Percentiles rank a stretch among this genome's conserved stretches.
Evolutionary conservation across 2,797 vertebrate species (phyloP).

Genomic region (Spinus olivaceus): DNA sequence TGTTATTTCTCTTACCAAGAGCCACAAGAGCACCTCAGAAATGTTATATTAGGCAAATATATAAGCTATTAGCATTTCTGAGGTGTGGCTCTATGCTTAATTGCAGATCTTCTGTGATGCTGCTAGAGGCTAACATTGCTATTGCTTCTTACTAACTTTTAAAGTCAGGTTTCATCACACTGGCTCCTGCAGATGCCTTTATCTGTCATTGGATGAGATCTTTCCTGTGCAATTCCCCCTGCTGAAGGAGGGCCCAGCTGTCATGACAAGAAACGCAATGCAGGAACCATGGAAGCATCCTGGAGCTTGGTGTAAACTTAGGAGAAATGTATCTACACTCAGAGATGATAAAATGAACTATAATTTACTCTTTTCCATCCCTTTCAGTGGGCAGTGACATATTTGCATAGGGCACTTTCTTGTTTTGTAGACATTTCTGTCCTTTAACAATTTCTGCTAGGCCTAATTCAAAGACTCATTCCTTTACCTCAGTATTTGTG

Average conservation of each 20-base stretch:
- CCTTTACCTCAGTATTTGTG: neutral
- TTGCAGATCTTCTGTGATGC: neutral
- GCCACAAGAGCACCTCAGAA: neutral
- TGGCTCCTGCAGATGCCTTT: neutral
- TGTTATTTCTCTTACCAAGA: neutral
- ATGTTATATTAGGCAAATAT: neutral
- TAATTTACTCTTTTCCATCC: neutral
- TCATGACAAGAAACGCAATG: fast-evolving
- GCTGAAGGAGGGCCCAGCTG: neutral
- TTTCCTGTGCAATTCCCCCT: neutral
- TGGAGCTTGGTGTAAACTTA: neutral
- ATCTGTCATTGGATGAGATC: neutral
- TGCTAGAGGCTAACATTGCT: neutral
- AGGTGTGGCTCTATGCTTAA: neutral
- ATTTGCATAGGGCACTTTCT: neutral
- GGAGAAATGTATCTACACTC: neutral
- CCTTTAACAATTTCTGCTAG: neutral
- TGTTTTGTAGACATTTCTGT: neutral
- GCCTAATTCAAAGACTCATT: neutral
- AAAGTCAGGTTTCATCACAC: neutral
- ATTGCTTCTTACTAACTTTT: neutral
- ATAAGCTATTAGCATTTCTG: neutral
- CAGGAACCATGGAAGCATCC: neutral
- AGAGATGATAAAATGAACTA: neutral
- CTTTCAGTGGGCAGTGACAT: neutral